Evolutionary conservation across 2,113 vertebrate species (phyloP), one percentile per base, ranked within the genome.

Genomic region (Ammospiza nelsoni): DNA sequence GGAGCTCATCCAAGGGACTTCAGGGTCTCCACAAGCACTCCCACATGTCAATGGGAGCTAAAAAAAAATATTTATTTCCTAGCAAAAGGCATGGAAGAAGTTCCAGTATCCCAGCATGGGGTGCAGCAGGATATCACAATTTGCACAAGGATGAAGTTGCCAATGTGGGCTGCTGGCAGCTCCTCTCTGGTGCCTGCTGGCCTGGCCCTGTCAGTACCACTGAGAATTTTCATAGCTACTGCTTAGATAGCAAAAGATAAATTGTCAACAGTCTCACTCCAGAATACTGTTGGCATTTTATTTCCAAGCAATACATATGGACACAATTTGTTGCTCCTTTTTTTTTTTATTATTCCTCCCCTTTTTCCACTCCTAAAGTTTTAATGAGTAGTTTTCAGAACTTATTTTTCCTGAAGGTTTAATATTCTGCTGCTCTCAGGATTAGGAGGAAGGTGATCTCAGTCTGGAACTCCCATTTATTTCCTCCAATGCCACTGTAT

Each of bases 331-430:
- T 87, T 74, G 41, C 46, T 91, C 61, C 43, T 55, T 85, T 58
- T 16, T 11, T 35, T 35, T 49, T 41, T 41, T 6, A 41, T 41
- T 43, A 61, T 61, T 29, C 2, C 15, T 5, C 4, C 29, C 2
- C 3, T 2, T 65, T 67, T n/a, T 65, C 39, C 18, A 84, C 37
- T 33, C 11, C 74, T 63, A 1, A 68, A 84, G 48, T 81, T 95
- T 82, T 89, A 90, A 92, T 92, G n/a, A 86, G 65, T 41, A 41
- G 55, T 87, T 96, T 96, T 89, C 49, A 89, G 58, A 77, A 84
- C 29, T 87, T 4, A 4, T 62, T 92, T 82, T 51, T 27, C 63
- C 75, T 67, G 43, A 77, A 85, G 72, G 48, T 20, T 83, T 86
- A 91, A 55, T 77, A 59, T 22, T 58, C 82, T 59, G 29, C 33